phyloP scores from a whole-genome alignment of 2,113 vertebrate genomes.

The Sceloporus tristichus region DNA sequence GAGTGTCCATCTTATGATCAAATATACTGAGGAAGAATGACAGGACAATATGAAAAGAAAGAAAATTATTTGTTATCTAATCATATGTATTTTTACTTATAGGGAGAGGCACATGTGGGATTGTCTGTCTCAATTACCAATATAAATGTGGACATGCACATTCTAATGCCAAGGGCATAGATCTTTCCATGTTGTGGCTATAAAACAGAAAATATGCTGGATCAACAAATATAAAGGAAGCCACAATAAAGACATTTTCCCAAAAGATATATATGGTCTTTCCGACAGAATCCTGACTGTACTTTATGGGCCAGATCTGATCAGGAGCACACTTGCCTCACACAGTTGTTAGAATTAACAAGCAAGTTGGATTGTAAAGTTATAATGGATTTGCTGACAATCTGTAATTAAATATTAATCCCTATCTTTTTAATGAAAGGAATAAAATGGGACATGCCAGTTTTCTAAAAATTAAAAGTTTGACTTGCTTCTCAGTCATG shows the following conservation, averaged over 20 bases:
- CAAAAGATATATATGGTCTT: neutral
- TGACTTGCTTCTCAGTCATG: neutral
- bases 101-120: too few species aligned
- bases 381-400: neutral
- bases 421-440: slow-evolving; percentile 3
- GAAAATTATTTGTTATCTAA: too few species aligned
- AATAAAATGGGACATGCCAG: slow-evolving; percentile 5
- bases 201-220: neutral
- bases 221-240: neutral
- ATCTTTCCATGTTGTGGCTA: too few species aligned
- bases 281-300: neutral
- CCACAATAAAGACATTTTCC: neutral
- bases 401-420: slow-evolving; percentile 38
- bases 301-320: neutral
- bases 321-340: neutral
- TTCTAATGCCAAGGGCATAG: too few species aligned
- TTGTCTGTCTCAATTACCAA: too few species aligned
- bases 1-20: too few species aligned
- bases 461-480: slow-evolving; percentile 31
- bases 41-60: too few species aligned
- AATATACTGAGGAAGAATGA: too few species aligned
- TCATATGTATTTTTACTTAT: too few species aligned
- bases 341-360: slow-evolving; percentile 1
- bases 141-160: too few species aligned
- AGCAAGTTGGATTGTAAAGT: slow-evolving; percentile 17